Conservation (phyloP, 2,888 invertebrate genomes). For the Bursaphelenchus okinawaensis region DNA sequence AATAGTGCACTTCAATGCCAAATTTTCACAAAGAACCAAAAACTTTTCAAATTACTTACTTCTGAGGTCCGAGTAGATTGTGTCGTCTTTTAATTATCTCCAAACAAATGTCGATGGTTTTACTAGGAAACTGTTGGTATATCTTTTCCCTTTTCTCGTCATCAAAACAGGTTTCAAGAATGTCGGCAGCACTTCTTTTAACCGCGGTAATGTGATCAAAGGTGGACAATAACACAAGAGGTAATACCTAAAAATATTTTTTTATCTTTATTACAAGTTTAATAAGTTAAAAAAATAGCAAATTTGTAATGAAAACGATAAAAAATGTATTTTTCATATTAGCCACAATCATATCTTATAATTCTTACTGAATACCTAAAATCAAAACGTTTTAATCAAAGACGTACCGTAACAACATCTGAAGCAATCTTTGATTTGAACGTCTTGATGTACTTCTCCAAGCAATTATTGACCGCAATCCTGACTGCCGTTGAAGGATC, state of each 20-base stretch:
- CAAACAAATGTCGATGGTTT: constrained; percentile 22
- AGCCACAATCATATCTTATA: too few relatives aligned
- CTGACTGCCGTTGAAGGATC: neutral
- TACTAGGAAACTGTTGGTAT: constrained; percentile 21
- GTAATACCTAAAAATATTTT: constrained; percentile 21
- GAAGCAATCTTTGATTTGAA: neutral
- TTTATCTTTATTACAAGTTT: too few relatives aligned
- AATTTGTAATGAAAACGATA: too few relatives aligned
- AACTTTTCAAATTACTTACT: constrained; percentile 23
- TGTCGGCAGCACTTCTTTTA: constrained; percentile 19
- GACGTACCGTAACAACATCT: neutral
- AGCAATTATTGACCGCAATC: neutral
- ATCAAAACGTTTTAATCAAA: too few relatives aligned
- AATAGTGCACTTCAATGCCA: neutral
- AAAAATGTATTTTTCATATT: too few relatives aligned
- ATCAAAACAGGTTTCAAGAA: constrained; percentile 35
- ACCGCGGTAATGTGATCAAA: constrained; percentile 22
- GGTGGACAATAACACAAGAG: constrained; percentile 25
- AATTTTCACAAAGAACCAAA: too few relatives aligned
- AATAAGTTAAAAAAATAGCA: too few relatives aligned
- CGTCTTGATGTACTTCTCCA: neutral
- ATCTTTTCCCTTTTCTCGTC: constrained; percentile 29
- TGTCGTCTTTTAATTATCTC: constrained; percentile 24
- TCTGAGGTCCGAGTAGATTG: constrained; percentile 30
- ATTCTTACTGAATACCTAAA: too few relatives aligned